These are phyloP conservation scores for Eulemur mongoz DNA, from an alignment of 2,797 vertebrate genomes.

Conservation along the genomic window DNA sequence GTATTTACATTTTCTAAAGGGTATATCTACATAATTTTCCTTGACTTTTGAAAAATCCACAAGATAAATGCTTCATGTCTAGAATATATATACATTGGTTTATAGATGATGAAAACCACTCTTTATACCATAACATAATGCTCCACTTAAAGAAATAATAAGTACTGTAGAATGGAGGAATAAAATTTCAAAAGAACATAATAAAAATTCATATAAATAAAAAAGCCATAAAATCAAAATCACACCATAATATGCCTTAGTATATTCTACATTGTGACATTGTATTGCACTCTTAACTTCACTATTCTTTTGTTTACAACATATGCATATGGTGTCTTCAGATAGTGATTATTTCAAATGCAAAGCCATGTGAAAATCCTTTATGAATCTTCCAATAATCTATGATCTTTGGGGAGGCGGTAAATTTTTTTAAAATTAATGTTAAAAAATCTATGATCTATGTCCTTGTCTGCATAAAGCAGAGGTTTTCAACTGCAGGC, in stretches of 20 bases:
- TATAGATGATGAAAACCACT: conserved; percentile 32
- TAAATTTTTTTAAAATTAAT: background rate
- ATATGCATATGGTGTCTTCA: background rate
- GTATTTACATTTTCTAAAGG: conserved; percentile 40
- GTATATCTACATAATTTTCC: conserved; percentile 7
- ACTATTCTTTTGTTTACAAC: background rate
- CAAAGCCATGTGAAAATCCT: background rate
- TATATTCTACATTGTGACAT: background rate
- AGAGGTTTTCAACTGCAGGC: background rate
- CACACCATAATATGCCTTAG: background rate
- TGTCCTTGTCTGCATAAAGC: background rate
- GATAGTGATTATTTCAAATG: background rate
- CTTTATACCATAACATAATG: conserved; percentile 33
- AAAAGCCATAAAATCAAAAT: conserved; percentile 49
- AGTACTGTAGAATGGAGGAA: conserved; percentile 1
- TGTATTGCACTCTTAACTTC: conserved; percentile 45
- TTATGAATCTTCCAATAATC: background rate
- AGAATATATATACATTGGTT: background rate
- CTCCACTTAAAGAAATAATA: conserved; percentile 46
- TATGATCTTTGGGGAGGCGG: background rate
- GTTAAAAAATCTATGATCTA: background rate
- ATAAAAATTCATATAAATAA: conserved; percentile 65
- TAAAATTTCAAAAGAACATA: conserved; percentile 53
- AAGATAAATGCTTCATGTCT: conserved; percentile 36
- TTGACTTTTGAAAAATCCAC: conserved; percentile 55